Conservation (phyloP, 2,888 invertebrate genomes). For the Junonia oenone region DNA sequence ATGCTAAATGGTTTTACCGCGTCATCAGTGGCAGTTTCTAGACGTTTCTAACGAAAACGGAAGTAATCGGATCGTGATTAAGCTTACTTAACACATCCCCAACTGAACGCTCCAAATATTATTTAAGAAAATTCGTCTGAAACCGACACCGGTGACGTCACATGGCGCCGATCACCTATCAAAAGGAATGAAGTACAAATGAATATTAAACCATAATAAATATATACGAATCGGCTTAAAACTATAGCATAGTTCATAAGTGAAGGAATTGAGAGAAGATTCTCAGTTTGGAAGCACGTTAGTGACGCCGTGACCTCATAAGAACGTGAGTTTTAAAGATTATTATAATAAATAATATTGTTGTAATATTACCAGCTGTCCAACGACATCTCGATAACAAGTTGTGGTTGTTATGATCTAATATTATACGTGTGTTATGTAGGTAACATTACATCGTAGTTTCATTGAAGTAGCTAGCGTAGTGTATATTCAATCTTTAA, state of each 20-base stretch:
- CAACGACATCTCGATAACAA: conserved; percentile 48
- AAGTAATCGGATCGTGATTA: neutral
- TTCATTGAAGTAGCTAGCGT: conserved; percentile 66
- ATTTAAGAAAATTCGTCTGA: neutral
- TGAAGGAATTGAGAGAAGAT: conserved; percentile 60
- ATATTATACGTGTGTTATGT: conserved; percentile 66
- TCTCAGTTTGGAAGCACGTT: conserved; percentile 31
- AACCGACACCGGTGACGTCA: conserved; percentile 8
- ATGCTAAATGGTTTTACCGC: neutral
- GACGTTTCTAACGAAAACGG: neutral
- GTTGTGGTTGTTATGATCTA: conserved; percentile 56
- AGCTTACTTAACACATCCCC: neutral
- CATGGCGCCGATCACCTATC: conserved; percentile 25
- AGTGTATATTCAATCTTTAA: conserved; percentile 70
- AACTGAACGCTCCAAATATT: neutral
- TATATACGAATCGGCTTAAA: conserved; percentile 65
- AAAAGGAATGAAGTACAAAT: conserved; percentile 66
- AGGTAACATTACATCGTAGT: conserved; percentile 62
- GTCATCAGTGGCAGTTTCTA: neutral
- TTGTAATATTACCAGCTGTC: conserved; percentile 47
- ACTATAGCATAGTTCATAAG: conserved; percentile 61
- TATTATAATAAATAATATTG: conserved; percentile 28
- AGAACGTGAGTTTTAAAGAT: conserved; percentile 40
- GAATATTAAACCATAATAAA: conserved; percentile 49
- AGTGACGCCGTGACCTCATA: conserved; percentile 42